Base-by-base conservation (phyloP, 2,888 invertebrate genomes). In the Macrosoma leucophasiata region DNA sequence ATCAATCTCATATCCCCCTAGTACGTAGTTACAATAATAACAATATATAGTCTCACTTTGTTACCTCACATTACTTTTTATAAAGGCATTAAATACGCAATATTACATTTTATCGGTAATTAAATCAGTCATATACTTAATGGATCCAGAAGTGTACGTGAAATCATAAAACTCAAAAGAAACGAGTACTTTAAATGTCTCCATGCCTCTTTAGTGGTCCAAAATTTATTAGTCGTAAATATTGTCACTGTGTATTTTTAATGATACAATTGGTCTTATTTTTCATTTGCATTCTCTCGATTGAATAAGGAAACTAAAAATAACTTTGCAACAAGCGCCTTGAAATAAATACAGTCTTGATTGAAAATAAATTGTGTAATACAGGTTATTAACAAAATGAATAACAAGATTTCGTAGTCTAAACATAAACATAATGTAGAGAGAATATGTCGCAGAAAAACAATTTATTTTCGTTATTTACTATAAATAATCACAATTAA, bases 181-280 rank as follows among this genome's bases (percentile, higher is more conserved):
- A 71, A 67, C 62, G 60, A 55, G 56, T 62, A 67, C 59, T 52
- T 58, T 64, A 68, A 67, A 65, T 66, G 67, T 71, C 62, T 54
- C 52, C 57, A 60, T 72, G 67, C 66, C 59, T 63, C 68, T 70
- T 70, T 67, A 58, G 54, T 64, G 66, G 62, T 56, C 50, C 55
- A 56, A 63, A 70, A 67, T 76, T 77, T 76, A 76, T 75, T 68
- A 67, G 55, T 64, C 72, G 55, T 78, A 74, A 76, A 76, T 65
- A 62, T 57, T 48, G 49, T 61, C 56, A 41, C 50, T 56, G 52
- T 61, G 51, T 70, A 66, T 64, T 63, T 75, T 75, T 75, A 73
- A 75, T 60, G 55, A 51, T 46, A 45, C 57, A 59, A 67, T 62
- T 65, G 67, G 60, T 60, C 61, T 66, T 65, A 62, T 67, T 71